phyloP scores from a whole-genome alignment of 2,797 vertebrate species.

The Falco naumanni region DNA sequence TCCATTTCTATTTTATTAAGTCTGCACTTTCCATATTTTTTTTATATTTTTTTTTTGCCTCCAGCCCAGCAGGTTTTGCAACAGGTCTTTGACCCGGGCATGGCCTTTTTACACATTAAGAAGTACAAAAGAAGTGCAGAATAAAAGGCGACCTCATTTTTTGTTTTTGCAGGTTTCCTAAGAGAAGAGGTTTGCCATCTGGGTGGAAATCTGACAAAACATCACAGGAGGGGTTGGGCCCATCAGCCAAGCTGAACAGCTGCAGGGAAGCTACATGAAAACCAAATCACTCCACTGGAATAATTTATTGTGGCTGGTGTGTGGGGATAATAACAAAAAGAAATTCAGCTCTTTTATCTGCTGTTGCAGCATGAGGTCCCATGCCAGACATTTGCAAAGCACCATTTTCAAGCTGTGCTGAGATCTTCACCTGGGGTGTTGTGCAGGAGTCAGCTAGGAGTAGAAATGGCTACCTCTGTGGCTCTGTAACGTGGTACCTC shows the following conservation, averaged over 20 bases:
- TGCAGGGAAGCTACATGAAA: constrained; percentile 34
- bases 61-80: neutral
- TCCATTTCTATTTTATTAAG: neutral
- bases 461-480: neutral
- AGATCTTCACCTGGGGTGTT: neutral
- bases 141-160: neutral
- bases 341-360: constrained; percentile 8
- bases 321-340: neutral
- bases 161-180: neutral
- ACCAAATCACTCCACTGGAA: neutral
- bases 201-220: constrained; percentile 42
- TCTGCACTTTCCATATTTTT: neutral
- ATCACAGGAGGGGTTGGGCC: constrained; percentile 3
- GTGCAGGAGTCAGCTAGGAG: neutral
- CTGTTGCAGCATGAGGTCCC: neutral
- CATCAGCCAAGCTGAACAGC: constrained; percentile 27
- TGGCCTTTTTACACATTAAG: neutral
- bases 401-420: neutral
- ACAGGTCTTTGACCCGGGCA: neutral
- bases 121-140: neutral
- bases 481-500: neutral
- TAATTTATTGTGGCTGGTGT: constrained; percentile 41
- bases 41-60: neutral
- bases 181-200: constrained; percentile 33
- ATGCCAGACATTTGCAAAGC: neutral